These are phyloP conservation scores for Dicentrarchus labrax DNA, from an alignment of 2,113 vertebrate species.

Conservation along the genomic window DNA sequence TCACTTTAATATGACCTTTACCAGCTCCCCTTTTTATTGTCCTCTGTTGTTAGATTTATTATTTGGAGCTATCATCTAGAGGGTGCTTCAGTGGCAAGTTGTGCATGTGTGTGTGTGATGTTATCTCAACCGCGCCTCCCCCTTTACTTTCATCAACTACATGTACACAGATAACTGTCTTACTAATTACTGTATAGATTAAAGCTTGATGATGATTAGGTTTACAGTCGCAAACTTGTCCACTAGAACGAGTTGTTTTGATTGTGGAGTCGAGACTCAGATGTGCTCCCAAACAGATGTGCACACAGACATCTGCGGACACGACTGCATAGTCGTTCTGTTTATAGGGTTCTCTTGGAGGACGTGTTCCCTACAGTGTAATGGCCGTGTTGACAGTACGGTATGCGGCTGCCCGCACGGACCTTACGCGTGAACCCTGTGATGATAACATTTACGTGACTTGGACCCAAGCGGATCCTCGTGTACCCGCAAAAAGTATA, in stretches of 20 bases:
- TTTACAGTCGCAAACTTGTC: neutral
- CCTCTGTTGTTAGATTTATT: slow-evolving; percentile 60
- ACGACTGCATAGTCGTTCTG: no score
- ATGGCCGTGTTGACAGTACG: no score
- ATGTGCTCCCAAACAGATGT: no score
- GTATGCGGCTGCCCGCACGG: no score
- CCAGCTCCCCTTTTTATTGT: slow-evolving; percentile 40
- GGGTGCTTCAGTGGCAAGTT: slow-evolving; percentile 24
- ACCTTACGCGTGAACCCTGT: no score
- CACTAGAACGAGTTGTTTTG: neutral
- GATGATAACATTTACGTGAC: no score
- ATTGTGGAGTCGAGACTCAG: neutral
- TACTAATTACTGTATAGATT: neutral
- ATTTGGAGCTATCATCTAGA: slow-evolving; percentile 33
- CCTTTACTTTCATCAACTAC: neutral
- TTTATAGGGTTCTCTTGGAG: no score
- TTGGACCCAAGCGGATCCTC: no score
- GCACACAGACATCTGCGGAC: no score
- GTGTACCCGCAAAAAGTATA: no score
- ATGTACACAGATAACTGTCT: neutral
- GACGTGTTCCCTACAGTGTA: no score
- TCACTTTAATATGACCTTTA: slow-evolving; percentile 60
- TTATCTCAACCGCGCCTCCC: neutral
- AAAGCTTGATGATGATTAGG: neutral
- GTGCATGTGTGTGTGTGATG: neutral